Base-by-base conservation (phyloP, 2,797 vertebrate species). In the Lateolabrax maculatus region DNA sequence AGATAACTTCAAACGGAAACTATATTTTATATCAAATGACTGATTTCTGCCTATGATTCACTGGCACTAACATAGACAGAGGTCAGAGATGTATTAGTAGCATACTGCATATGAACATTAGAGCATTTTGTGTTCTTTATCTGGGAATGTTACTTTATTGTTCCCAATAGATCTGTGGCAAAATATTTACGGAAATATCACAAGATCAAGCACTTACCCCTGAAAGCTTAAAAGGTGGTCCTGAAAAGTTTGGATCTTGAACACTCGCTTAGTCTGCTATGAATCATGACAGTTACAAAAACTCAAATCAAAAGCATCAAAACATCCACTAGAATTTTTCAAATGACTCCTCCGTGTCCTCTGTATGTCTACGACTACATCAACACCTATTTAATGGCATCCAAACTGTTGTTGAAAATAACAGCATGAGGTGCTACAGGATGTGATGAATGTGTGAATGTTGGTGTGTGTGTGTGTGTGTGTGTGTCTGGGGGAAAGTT, bases 1-100 rank as follows among this genome's bases (percentile, higher is more conserved):
- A 34, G 70, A 79, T 60, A 36, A 72, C 74, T 79, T 87, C 55
- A 83, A 87, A 88, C 78, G 19, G 62, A 63, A 63, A 63, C 41
- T 58, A 52, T 60, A 65, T 71, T 77, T 77, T 13, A 58, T 36
- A 80, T 71, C 39, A 27, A 73, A 80, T 46, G 67, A 46, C 15
- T 25, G 61, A 79, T 81, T 67, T 71, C 36, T 43, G 36, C 25
- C 27, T n/a, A 9, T 49, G 67, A 78, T 56, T 77, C 61, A 67
- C 52, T n/a, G 70, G 16, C 11, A 37, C 37, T 19, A 21, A 57
- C 34, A 71, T 12, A 70, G 39, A 73, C 64, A 34, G 64, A 52
- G 64, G 62, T 56, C 65, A 55, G 44, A 71, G 21, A 79, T 79
- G 66, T 63, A 31, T 61, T 39, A 63, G 29, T 11, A 39, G 52